phyloP scores from a whole-genome alignment of 1,140 invertebrate species.

The Neodiprion pinetum region DNA sequence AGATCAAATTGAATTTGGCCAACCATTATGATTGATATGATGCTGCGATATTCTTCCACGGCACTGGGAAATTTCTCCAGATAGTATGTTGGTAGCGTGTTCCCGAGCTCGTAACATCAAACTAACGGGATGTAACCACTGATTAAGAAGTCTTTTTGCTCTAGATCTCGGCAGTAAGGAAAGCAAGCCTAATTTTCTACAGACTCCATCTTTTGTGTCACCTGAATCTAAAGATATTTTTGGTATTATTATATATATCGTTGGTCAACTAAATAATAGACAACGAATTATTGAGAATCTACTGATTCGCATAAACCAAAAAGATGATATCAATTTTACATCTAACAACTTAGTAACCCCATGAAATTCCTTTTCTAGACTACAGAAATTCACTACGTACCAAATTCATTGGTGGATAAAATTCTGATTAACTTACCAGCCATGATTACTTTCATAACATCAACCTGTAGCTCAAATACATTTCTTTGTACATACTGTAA shows the following conservation, averaged over 20 bases:
- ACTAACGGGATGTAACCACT: conserved; percentile 80
- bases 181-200: conserved; percentile 76
- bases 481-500: conserved; percentile 80
- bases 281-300: not conserved
- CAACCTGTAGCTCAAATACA: conserved; percentile 85
- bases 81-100: conserved; percentile 79
- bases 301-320: not conserved
- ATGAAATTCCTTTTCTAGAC: too few species aligned
- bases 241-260: not conserved
- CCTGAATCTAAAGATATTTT: conserved; percentile 67
- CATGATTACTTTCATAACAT: conserved; percentile 85
- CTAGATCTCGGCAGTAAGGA: conserved; percentile 76
- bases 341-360: conserved; percentile 5
- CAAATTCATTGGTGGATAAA: conserved; percentile 9
- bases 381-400: too few species aligned
- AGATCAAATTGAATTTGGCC: conserved; percentile 5
- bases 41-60: conserved; percentile 53
- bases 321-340: conserved; percentile 14
- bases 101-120: conserved; percentile 79
- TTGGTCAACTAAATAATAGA: not conserved
- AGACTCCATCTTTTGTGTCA: conserved; percentile 69
- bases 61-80: conserved; percentile 64
- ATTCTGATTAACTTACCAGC: conserved; percentile 64
- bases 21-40: conserved; percentile 55
- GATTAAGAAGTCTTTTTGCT: conserved; percentile 76